Conservation (phyloP, 2,113 vertebrate genomes). For the Mesoclemmys tuberculata region DNA sequence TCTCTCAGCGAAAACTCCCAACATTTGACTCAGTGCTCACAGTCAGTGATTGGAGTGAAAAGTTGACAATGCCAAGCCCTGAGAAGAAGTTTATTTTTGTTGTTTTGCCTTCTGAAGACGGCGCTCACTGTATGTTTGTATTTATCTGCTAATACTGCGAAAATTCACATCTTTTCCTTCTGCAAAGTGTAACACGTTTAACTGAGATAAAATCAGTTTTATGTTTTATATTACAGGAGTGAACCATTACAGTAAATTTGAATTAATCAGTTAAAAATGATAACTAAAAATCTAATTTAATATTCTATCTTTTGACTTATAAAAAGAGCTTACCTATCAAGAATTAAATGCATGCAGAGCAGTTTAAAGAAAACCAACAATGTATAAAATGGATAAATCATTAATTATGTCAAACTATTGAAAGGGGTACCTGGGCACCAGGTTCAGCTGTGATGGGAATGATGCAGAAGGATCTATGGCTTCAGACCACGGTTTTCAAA, state of each 20-base stretch:
- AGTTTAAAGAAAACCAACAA: background rate
- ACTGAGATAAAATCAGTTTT: background rate
- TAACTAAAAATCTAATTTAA: background rate
- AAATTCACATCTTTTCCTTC: background rate
- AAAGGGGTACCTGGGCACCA: background rate
- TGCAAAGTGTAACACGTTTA: background rate
- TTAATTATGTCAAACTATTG: background rate
- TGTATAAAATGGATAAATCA: background rate
- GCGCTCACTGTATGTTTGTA: conserved; percentile 34
- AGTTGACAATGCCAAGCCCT: conserved; percentile 54
- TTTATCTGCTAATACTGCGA: background rate
- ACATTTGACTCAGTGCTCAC: conserved; percentile 82
- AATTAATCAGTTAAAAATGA: background rate
- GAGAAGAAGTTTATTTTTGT: conserved; percentile 86
- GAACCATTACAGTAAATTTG: background rate
- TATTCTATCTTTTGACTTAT: background rate
- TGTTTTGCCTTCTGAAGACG: conserved; percentile 65
- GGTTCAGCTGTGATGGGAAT: background rate
- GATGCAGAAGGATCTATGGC: background rate
- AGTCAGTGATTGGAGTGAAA: conserved; percentile 27
- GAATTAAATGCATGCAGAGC: background rate
- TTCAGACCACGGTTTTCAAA: background rate
- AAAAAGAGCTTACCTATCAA: background rate
- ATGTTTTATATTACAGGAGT: background rate
- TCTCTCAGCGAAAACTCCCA: conserved; percentile 75